Base-by-base conservation (phyloP, 2,113 vertebrate genomes). In the Probosciger aterrimus region DNA sequence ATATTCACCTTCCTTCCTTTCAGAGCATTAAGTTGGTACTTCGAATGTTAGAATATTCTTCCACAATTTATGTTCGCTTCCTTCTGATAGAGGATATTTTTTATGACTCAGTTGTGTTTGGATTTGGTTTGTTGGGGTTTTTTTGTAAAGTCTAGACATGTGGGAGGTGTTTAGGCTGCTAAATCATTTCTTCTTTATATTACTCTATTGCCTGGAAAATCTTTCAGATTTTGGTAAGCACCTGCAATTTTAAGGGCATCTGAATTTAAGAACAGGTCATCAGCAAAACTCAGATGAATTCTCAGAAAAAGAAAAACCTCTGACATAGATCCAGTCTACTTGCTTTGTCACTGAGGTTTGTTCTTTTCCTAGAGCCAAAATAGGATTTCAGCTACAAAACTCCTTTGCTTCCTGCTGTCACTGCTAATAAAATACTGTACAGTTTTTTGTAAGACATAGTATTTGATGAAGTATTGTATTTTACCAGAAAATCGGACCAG, bases 261-360 rank as follows among this genome's bases (percentile, higher is more conserved):
- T 78, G 55, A 79, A 35, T 92, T 78, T 78, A 95, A 79, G 77
- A 87, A 71, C 69, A 91, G 25, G 57, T 92, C 69, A 84, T 87
- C 67, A 79, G 52, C 49, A 84, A 88, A 88, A 55, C 57, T 89
- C 73, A 25, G 43, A 67, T 92, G 50, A 78, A 24, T 81, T 91
- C 55, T 83, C 77, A 83, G 55, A 60, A 76, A 59, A 87, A 90
- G 35, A 74, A 92, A 83, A 86, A 27, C 39, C 20, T 86, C 65
- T 94, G 89, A 86, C 89, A 74, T 89, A 85, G 84, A 87, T 95
- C 80, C 52, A 80, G 67, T 41, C 44, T 60, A 43, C 70, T 90
- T 95, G 50, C 90, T 90, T 86, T 92, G 62, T 76, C 77, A 76
- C n/a, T 0, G 1, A 44, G 16, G 33, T 84, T 88, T 95, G 28